Base-by-base conservation (phyloP, 2,113 vertebrate species). In the Gavia stellata region DNA sequence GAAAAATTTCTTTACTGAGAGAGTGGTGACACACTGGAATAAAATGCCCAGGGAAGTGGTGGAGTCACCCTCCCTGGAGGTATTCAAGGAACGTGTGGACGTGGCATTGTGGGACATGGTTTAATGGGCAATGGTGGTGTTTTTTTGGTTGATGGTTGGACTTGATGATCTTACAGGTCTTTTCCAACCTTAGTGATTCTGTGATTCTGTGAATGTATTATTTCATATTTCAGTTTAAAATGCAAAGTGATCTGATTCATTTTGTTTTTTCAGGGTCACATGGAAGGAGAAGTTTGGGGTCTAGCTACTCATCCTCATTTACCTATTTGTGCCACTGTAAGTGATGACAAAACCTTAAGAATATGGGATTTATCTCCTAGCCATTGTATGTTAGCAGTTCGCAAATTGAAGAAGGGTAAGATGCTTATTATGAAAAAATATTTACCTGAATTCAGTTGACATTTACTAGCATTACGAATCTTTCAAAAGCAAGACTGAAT, bases 321-420 rank as follows among this genome's bases (percentile, higher is more conserved):
- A 94, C 99, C 99, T 71, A 99, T 99, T 95, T 99, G 99, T 98
- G 99, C 99, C 97, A 99, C 99, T 88, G 99, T 99, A 96, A 99
- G 99, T 91, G 99, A 99, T 97, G 99, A 99, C 97, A 99, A 99
- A 98, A 99, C 99, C 78, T 98, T 99, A 96, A 98, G 99, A 97
- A 99, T 99, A 98, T 99, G 99, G 99, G 99, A 99, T 98, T 99
- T 99, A 58, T 99, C 99, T 73, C 99, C 99, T 94, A 99, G 99
- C 98, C 99, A 99, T 97, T 99, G 99, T 97, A 99, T 99, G 99
- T 97, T 99, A 96, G 99, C 99, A 63, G 99, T 99, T 96, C 99
- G 99, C 97, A 99, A 99, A 97, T 98, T 99, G 96, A 99, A 99
- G 94, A 99, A 99, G 98, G 99, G 99, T 99, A 98, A 98, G 97